Evolutionary conservation across 2,888 invertebrate species (phyloP).

Genomic region (Dermolepida albohirtum): DNA sequence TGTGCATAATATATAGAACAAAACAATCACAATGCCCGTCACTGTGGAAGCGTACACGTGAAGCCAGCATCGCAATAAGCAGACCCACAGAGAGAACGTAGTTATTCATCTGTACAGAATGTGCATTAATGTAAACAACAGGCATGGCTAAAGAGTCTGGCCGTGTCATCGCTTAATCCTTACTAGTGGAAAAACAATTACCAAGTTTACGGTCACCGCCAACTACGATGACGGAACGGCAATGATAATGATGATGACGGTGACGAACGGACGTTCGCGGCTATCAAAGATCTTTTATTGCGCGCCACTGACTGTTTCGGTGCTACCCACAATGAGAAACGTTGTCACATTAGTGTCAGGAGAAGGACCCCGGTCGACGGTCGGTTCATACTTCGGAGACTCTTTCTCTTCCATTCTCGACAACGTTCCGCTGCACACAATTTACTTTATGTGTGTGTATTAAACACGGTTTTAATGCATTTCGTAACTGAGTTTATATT

Average conservation of each 20-base stretch:
- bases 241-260: no score
- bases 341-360: slow-evolving; percentile 37
- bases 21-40: no score
- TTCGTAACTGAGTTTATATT: slow-evolving; percentile 61
- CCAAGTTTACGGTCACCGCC: slow-evolving; percentile 14
- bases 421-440: slow-evolving; percentile 57
- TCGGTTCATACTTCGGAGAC: no score
- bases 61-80: no score
- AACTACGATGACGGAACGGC: no score
- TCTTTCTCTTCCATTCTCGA: no score
- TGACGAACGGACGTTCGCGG: slow-evolving; percentile 1
- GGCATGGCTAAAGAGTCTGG: background rate
- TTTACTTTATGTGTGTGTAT: slow-evolving; percentile 58
- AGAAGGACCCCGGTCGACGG: background rate
- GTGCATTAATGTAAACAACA: no score
- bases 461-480: slow-evolving; percentile 60
- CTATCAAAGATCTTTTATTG: slow-evolving; percentile 27
- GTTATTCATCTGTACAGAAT: no score
- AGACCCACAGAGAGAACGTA: no score
- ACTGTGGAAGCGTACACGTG: no score
- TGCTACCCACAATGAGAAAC: slow-evolving; percentile 20
- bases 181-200: slow-evolving; percentile 26
- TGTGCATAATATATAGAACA: no score
- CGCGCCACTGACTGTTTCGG: slow-evolving; percentile 10
- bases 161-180: no score